These are phyloP conservation scores for Sebastes elongatus DNA, from an alignment of 2,797 vertebrate species.

Conservation along the genomic window DNA sequence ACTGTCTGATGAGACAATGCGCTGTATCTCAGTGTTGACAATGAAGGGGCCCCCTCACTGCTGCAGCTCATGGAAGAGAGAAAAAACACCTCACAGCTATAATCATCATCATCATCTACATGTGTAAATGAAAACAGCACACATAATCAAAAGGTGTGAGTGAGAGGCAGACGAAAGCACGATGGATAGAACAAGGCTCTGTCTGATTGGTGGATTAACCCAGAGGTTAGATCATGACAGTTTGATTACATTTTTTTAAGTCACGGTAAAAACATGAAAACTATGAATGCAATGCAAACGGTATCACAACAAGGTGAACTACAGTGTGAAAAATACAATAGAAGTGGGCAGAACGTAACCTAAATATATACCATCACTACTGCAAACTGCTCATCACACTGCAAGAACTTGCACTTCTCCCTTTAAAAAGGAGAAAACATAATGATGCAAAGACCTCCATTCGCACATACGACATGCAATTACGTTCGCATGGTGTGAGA, in stretches of 20 bases:
- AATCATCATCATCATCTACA: constrained; percentile 42
- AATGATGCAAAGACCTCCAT: constrained; percentile 6
- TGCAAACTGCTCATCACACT: not conserved
- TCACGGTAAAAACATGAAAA: constrained; percentile 4
- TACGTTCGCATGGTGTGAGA: constrained; percentile 14
- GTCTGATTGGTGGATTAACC: constrained; percentile 36
- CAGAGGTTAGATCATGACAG: constrained; percentile 10
- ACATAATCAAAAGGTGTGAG: constrained; percentile 43
- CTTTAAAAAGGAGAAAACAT: not conserved
- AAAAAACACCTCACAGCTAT: constrained; percentile 26
- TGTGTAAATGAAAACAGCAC: constrained; percentile 54
- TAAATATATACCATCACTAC: not conserved
- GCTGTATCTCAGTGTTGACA: constrained; percentile 52
- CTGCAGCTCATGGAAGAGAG: not conserved
- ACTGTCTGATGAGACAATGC: constrained; percentile 61
- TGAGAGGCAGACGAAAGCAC: constrained; percentile 15
- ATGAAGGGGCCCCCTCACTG: constrained; percentile 49
- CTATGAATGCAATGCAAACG: not conserved
- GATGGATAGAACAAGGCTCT: not conserved
- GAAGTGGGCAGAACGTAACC: not conserved
- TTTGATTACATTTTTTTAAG: not conserved
- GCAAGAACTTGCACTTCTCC: not conserved
- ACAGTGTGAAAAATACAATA: not conserved
- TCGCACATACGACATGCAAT: constrained; percentile 9
- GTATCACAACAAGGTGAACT: not conserved